phyloP scores from a whole-genome alignment of 2,888 invertebrate genomes.

The Bursaphelenchus okinawaensis region DNA sequence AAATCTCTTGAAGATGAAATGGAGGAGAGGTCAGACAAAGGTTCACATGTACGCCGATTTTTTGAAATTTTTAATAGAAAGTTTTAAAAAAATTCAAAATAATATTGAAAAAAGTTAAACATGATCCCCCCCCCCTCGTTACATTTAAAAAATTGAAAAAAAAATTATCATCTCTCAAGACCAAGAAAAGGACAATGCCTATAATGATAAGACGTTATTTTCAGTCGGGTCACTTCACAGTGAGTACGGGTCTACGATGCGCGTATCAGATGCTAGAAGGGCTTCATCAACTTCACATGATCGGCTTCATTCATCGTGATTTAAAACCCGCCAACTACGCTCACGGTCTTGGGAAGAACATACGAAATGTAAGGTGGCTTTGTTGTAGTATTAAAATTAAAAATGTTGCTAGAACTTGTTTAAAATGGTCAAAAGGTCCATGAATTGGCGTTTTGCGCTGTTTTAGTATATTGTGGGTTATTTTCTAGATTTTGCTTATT shows the following conservation, averaged over 20 bases:
- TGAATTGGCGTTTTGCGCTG: too few relatives aligned
- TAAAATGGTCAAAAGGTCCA: too few relatives aligned
- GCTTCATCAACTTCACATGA: conserved; percentile 39
- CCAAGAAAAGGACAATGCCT: too few relatives aligned
- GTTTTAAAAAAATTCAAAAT: too few relatives aligned
- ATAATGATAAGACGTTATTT: not conserved
- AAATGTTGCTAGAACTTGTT: not conserved
- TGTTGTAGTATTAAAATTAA: not conserved
- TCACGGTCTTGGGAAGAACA: not conserved
- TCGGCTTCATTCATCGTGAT: conserved; percentile 42
- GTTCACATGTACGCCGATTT: too few relatives aligned
- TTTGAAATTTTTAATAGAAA: too few relatives aligned
- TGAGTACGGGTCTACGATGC: conserved; percentile 19
- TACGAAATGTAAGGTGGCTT: not conserved
- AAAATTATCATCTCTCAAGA: too few relatives aligned
- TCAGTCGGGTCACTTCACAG: not conserved
- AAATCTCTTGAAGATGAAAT: conserved; percentile 36
- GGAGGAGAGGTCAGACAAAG: conserved; percentile 24
- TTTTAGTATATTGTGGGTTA: too few relatives aligned
- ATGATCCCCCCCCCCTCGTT: too few relatives aligned
- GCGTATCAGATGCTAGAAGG: conserved; percentile 40
- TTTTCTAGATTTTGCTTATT: too few relatives aligned
- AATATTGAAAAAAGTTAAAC: too few relatives aligned
- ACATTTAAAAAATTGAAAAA: too few relatives aligned
- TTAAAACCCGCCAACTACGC: conserved; percentile 14